Evolutionary conservation across 2,797 vertebrate genomes (phyloP).

Genomic region (Pangasius krempfi): DNA sequence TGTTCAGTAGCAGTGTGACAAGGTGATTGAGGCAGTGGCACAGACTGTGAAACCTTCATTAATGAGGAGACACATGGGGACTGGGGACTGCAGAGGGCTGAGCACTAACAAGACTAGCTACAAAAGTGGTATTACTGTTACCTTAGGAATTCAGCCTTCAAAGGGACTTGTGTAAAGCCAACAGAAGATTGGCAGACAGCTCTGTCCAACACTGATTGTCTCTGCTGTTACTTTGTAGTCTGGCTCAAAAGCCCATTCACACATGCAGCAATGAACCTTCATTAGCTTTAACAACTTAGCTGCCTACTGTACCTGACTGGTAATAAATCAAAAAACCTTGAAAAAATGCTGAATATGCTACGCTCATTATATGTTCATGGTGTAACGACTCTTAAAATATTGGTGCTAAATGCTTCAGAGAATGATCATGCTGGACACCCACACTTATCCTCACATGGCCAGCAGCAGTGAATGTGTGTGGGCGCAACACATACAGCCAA

Average conservation of each 20-base stretch:
- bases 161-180: constrained; percentile 3
- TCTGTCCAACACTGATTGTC: constrained; percentile 13
- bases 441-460: constrained; percentile 11
- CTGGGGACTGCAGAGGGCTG: constrained; percentile 10
- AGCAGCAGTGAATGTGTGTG: constrained; percentile 16
- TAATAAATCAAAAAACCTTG: background rate
- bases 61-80: constrained; percentile 41
- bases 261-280: background rate
- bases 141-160: constrained; percentile 12
- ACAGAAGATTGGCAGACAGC: background rate
- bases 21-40: constrained; percentile 5
- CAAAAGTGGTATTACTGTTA: background rate
- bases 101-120: constrained; percentile 27
- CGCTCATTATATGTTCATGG: background rate
- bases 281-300: background rate
- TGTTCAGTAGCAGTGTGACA: background rate
- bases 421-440: constrained; percentile 2
- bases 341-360: background rate
- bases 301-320: background rate
- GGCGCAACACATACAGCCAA: background rate
- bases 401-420: constrained; percentile 11
- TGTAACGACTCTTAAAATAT: constrained; percentile 16
- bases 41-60: constrained; percentile 28
- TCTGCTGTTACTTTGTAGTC: constrained; percentile 7
- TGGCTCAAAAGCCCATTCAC: background rate